These are phyloP conservation scores for Semnornis frantzii DNA, from an alignment of 2,113 vertebrate genomes.

Conservation along the genomic window DNA sequence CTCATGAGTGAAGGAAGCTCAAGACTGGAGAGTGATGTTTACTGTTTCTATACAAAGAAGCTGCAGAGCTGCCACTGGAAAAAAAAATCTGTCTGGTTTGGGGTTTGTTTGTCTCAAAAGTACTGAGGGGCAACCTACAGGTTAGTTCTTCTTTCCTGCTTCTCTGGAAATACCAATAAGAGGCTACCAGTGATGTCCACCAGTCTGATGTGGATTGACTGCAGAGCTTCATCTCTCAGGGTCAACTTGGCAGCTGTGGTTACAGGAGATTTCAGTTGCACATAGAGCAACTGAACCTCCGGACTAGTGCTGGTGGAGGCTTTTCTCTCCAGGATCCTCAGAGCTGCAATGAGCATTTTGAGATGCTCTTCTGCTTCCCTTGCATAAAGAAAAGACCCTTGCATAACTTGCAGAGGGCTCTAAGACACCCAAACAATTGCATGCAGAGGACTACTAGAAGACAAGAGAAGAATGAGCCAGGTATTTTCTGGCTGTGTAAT, in stretches of 20 bases:
- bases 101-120: not conserved
- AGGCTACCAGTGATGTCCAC: not conserved
- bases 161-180: not conserved
- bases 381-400: not conserved
- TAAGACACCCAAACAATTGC: not conserved
- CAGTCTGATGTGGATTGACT: not conserved
- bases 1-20: constrained; percentile 10
- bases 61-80: not conserved
- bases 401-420: not conserved
- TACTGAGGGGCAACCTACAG: not conserved
- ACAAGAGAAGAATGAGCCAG: not conserved
- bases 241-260: not conserved
- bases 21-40: not conserved
- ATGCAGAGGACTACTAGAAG: not conserved
- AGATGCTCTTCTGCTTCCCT: not conserved
- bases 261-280: not conserved
- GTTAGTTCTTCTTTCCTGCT: not conserved
- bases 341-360: not conserved
- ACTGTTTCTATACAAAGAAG: not conserved
- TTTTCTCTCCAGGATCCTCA: not conserved
- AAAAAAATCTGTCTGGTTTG: not conserved
- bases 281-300: not conserved
- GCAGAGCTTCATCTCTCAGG: not conserved
- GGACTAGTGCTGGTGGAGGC: not conserved
- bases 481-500: not conserved